Conservation (phyloP, 1,140 invertebrate species). For the Planococcus citri region DNA sequence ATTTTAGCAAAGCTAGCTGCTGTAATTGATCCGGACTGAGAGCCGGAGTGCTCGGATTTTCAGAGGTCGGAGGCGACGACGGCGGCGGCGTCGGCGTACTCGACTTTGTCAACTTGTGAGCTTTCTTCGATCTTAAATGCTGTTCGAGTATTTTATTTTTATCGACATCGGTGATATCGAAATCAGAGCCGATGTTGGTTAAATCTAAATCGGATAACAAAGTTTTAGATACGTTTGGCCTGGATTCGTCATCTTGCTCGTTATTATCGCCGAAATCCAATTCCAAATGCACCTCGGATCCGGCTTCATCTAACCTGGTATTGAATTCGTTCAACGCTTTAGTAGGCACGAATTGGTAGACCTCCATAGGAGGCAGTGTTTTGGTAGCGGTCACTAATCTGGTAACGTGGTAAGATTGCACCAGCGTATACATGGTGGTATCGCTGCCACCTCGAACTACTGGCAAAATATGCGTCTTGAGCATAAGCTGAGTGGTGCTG, state of each 20-base stretch:
- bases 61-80: not conserved
- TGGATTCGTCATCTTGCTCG: slow-evolving; percentile 48
- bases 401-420: slow-evolving; percentile 77
- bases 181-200: slow-evolving; percentile 50
- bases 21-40: slow-evolving; percentile 58
- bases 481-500: slow-evolving; percentile 70
- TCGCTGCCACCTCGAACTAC: slow-evolving; percentile 55
- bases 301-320: slow-evolving; percentile 71
- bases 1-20: slow-evolving; percentile 53
- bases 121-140: slow-evolving; percentile 43
- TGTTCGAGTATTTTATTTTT: slow-evolving; percentile 41
- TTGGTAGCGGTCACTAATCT: slow-evolving; percentile 74
- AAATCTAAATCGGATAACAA: slow-evolving; percentile 49
- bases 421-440: slow-evolving; percentile 60
- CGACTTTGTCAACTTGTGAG: slow-evolving; percentile 33
- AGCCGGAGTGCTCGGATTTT: slow-evolving; percentile 37
- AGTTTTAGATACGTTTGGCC: slow-evolving; percentile 37
- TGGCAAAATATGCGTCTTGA: slow-evolving; percentile 76
- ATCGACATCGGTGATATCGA: slow-evolving; percentile 54
- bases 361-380: slow-evolving; percentile 71
- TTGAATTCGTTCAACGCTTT: slow-evolving; percentile 81
- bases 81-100: slow-evolving; percentile 12
- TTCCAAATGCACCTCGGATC: slow-evolving; percentile 70
- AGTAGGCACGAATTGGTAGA: slow-evolving; percentile 72
- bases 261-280: slow-evolving; percentile 71